Conservation (phyloP, 1,140 invertebrate genomes). For the Latrodectus geometricus region DNA sequence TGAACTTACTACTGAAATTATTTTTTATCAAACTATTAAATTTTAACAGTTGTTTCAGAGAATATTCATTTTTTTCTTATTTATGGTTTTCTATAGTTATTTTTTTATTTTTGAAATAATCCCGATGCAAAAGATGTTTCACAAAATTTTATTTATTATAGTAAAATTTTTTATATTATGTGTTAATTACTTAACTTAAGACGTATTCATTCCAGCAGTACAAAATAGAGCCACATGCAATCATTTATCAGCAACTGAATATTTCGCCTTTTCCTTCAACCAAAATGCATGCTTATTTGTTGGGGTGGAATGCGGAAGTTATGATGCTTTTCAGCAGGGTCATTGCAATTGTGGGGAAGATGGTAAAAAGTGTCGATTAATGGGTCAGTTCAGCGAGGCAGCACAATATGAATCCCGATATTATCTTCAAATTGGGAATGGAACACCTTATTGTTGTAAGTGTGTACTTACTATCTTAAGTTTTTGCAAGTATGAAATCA, state of each 20-base stretch:
- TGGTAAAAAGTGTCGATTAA: conserved; percentile 19
- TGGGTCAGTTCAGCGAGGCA: not conserved
- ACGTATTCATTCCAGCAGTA: not conserved
- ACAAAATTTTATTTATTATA: no score
- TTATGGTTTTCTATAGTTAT: no score
- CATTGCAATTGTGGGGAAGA: conserved; percentile 17
- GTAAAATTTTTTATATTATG: not conserved
- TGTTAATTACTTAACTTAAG: not conserved
- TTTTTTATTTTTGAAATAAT: no score
- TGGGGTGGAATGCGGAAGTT: conserved; percentile 16
- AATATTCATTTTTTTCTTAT: no score
- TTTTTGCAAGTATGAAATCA: no score
- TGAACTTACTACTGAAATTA: no score
- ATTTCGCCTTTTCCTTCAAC: conserved; percentile 15
- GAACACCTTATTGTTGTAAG: conserved; percentile 42
- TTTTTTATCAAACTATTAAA: no score
- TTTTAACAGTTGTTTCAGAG: no score
- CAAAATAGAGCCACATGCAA: conserved; percentile 4
- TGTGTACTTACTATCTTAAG: not conserved
- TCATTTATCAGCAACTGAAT: conserved; percentile 18
- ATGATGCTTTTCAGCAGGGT: conserved; percentile 10
- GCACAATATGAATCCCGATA: conserved; percentile 9
- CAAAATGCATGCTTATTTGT: conserved; percentile 33
- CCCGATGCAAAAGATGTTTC: no score
- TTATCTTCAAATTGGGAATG: not conserved